Evolutionary conservation across 2,113 vertebrate genomes (phyloP).

Genomic region (Caloenas nicobarica): DNA sequence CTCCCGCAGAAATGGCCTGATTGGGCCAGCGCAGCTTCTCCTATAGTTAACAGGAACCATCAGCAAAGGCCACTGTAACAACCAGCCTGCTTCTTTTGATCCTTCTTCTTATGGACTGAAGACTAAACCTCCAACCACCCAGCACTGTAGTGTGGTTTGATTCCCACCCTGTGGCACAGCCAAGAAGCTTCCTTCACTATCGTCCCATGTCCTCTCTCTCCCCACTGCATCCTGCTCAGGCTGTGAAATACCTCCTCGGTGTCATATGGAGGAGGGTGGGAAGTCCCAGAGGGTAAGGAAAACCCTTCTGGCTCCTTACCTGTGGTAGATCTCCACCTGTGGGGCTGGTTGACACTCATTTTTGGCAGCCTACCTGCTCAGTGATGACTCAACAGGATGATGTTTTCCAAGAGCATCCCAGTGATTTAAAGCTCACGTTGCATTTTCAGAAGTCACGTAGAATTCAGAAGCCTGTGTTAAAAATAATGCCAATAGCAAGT

Average conservation of each 20-base stretch:
- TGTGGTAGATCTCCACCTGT: not conserved
- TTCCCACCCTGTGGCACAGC: not conserved
- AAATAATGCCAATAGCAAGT: not conserved
- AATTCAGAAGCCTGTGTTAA: not conserved
- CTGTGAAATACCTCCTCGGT: not conserved
- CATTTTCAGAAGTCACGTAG: not conserved
- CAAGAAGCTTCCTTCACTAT: not conserved
- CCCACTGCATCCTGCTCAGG: not conserved
- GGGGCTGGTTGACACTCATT: not conserved
- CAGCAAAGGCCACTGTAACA: not conserved
- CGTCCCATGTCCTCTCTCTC: not conserved
- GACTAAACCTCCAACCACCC: not conserved
- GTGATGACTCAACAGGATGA: not conserved
- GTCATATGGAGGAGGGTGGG: not conserved
- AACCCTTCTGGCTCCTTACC: not conserved
- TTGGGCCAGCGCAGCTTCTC: not conserved
- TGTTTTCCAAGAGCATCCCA: not conserved
- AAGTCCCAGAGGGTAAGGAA: not conserved
- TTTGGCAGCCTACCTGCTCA: not conserved
- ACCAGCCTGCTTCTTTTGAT: not conserved
- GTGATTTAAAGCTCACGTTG: not conserved
- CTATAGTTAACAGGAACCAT: not conserved
- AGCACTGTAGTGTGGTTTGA: accelerated
- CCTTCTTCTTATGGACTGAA: not conserved
- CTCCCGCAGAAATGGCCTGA: not conserved